Percentiles rank a stretch among this genome's conserved stretches.
phyloP scores from a whole-genome alignment of 2,797 vertebrate genomes.

The Mus caroli region DNA sequence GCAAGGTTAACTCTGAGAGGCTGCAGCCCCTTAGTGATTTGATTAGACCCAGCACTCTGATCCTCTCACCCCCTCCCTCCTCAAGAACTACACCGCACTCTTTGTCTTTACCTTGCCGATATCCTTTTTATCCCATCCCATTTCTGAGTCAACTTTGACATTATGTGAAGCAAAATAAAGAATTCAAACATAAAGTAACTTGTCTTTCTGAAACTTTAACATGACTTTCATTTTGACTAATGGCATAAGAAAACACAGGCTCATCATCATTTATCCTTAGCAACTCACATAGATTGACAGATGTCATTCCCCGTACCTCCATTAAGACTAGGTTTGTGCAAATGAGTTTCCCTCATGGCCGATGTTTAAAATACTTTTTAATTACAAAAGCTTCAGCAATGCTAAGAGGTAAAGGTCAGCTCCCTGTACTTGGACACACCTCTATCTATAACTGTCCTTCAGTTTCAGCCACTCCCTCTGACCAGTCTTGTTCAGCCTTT shows the following conservation, averaged over 20 bases:
- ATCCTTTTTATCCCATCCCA: constrained; percentile 73
- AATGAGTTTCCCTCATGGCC: constrained; percentile 35
- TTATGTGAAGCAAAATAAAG: constrained; percentile 85
- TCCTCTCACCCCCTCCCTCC: constrained; percentile 83
- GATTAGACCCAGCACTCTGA: constrained; percentile 93
- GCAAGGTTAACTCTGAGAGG: constrained; percentile 94
- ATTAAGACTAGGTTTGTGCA: constrained; percentile 23
- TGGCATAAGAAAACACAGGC: background rate
- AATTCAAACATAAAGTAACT: constrained; percentile 73
- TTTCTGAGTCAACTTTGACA: constrained; percentile 82
- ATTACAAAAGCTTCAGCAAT: constrained; percentile 38
- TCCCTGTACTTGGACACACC: background rate
- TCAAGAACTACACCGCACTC: constrained; percentile 83
- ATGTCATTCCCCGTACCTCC: constrained; percentile 23
- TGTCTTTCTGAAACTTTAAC: constrained; percentile 43
- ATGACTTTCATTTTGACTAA: constrained; percentile 49
- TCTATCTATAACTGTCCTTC: background rate
- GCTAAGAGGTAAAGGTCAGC: background rate
- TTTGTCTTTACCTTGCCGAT: constrained; percentile 94
- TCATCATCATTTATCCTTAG: constrained; percentile 1
- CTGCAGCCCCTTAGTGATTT: constrained; percentile 94
- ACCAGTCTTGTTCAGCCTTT: background rate
- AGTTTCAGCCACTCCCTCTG: constrained; percentile 6
- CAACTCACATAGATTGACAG: constrained; percentile 13
- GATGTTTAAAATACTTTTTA: constrained; percentile 38